A percentile compares a stretch with the other conserved stretches of the same genome.
Evolutionary conservation across 2,888 invertebrate genomes (phyloP).

Genomic region (Eugnorisma glareosa): DNA sequence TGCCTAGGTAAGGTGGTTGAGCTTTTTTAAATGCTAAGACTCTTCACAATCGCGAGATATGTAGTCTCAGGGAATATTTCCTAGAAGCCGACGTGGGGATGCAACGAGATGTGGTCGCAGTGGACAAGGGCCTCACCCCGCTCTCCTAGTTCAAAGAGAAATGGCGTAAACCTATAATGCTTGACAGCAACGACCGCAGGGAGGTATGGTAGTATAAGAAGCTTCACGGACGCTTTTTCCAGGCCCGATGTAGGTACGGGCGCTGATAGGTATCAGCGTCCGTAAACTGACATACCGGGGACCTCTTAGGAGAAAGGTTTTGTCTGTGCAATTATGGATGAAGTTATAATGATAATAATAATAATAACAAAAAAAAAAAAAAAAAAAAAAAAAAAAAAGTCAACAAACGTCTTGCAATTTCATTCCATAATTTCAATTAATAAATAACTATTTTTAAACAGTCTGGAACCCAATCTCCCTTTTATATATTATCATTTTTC

Average conservation of each 20-base stretch:
- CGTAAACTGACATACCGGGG: background rate
- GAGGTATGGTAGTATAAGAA: background rate
- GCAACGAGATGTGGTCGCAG: background rate
- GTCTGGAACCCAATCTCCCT: too few relatives aligned
- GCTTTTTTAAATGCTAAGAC: too few relatives aligned
- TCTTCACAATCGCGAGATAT: background rate
- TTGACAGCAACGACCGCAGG: background rate
- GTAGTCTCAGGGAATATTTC: background rate
- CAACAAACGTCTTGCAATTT: too few relatives aligned
- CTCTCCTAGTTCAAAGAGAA: background rate
- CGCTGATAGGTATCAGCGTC: background rate
- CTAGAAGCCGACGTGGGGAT: background rate
- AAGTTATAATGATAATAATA: too few relatives aligned
- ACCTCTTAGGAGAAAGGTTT: background rate
- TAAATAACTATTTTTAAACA: too few relatives aligned
- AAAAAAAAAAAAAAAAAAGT: too few relatives aligned
- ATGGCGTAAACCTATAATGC: background rate
- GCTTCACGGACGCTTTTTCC: background rate
- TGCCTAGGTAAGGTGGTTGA: background rate
- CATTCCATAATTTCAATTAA: too few relatives aligned
- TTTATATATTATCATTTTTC: too few relatives aligned
- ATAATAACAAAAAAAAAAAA: too few relatives aligned
- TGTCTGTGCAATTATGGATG: too few relatives aligned
- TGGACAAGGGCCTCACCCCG: background rate
- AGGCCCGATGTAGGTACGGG: background rate